Evolutionary conservation across 1,140 invertebrate genomes (phyloP).

Genomic region (Phymorhynchus buccinoides): DNA sequence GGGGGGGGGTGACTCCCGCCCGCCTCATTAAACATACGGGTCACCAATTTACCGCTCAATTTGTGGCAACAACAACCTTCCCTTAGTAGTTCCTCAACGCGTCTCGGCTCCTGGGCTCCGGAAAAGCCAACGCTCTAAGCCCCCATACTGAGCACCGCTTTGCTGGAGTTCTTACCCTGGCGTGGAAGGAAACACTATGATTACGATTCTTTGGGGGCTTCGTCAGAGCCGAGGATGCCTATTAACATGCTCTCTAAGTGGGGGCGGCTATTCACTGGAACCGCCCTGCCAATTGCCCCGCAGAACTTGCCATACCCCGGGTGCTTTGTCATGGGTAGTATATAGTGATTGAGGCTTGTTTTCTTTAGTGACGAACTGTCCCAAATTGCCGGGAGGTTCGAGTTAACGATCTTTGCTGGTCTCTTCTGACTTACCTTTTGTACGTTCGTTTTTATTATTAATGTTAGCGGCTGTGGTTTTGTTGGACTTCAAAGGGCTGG

Average conservation of each 20-base stretch:
- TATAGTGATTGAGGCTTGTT: background rate
- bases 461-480: background rate
- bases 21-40: constrained; percentile 20
- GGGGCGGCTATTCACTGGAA: background rate
- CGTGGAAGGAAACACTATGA: constrained; percentile 1
- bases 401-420: background rate
- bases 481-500: background rate
- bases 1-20: background rate
- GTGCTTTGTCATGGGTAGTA: background rate
- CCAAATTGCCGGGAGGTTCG: background rate
- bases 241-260: background rate
- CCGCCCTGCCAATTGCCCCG: background rate
- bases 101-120: background rate
- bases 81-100: background rate
- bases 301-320: background rate
- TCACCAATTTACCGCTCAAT: constrained; percentile 30
- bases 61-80: background rate
- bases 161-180: background rate
- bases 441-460: background rate
- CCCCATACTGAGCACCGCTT: background rate
- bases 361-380: background rate
- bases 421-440: background rate
- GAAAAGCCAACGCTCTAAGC: background rate
- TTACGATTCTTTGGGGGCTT: background rate
- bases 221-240: background rate